Conservation (phyloP, 2,888 invertebrate species). For the Pasiphila rectangulata region DNA sequence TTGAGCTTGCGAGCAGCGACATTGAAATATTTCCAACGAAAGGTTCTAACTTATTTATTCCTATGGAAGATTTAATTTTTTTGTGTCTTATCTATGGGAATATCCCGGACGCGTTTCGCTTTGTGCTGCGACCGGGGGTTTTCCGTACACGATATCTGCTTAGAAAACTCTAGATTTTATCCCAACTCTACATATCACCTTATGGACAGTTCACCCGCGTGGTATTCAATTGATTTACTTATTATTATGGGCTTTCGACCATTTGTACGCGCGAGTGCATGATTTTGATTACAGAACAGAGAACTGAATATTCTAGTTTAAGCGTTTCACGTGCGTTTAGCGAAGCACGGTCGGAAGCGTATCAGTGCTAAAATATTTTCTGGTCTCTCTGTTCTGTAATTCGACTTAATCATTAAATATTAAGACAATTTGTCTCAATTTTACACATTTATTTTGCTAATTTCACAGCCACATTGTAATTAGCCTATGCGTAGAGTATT, state of each 20-base stretch:
- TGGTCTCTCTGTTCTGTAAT: constrained; percentile 55
- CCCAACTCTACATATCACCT: constrained; percentile 46
- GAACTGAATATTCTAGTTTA: constrained; percentile 28
- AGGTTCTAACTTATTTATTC: constrained; percentile 70
- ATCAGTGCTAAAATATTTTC: constrained; percentile 2
- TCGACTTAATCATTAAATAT: constrained; percentile 55
- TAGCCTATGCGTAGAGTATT: constrained; percentile 81
- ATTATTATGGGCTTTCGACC: constrained; percentile 73
- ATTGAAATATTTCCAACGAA: constrained; percentile 57
- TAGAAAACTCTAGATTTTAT: constrained; percentile 57
- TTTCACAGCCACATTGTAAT: constrained; percentile 81
- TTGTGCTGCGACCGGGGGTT: constrained; percentile 70
- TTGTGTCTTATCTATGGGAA: constrained; percentile 70
- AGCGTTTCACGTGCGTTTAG: constrained; percentile 10
- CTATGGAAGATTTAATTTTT: constrained; percentile 77
- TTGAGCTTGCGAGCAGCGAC: constrained; percentile 65
- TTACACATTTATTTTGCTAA: constrained; percentile 70
- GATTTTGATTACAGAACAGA: constrained; percentile 57
- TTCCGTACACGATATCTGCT: constrained; percentile 43
- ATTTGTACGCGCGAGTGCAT: constrained; percentile 68
- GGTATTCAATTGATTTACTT: constrained; percentile 73
- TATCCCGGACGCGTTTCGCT: constrained; percentile 58
- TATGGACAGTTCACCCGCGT: constrained; percentile 62
- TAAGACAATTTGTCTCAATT: constrained; percentile 25
- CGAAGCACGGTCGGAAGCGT: constrained; percentile 9